These are phyloP conservation scores for Megaleporinus macrocephalus DNA, from an alignment of 2,113 vertebrate genomes.

Conservation along the genomic window DNA sequence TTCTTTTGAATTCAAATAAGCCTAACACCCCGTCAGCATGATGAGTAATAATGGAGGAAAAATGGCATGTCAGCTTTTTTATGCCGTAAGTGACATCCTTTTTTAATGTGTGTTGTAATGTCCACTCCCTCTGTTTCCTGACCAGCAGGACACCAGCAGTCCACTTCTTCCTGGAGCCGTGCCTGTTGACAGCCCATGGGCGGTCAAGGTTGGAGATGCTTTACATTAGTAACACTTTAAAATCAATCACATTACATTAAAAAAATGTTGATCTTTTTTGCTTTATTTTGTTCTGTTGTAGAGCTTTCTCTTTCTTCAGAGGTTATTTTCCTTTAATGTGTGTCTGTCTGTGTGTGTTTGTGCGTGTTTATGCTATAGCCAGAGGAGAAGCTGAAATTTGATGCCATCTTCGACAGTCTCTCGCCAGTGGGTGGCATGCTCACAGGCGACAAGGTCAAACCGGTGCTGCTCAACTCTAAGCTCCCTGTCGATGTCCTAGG, in stretches of 20 bases:
- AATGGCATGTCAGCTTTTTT: neutral
- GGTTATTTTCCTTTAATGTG: neutral
- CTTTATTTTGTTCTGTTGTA: neutral
- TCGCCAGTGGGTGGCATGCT: slow-evolving; percentile 88
- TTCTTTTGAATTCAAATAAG: neutral
- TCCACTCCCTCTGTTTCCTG: slow-evolving; percentile 39
- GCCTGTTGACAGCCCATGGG: slow-evolving; percentile 85
- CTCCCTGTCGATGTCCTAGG: slow-evolving; percentile 96
- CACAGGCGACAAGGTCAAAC: slow-evolving; percentile 97
- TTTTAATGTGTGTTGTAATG: slow-evolving; percentile 24
- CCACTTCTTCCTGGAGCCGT: slow-evolving; percentile 81
- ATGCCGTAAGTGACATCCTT: neutral
- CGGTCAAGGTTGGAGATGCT: slow-evolving; percentile 87
- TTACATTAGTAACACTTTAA: neutral
- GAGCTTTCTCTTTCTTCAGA: neutral
- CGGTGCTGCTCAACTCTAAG: slow-evolving; percentile 97
- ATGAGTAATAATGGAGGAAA: neutral
- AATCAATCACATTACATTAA: neutral
- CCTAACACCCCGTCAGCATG: neutral
- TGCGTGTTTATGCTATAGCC: slow-evolving; percentile 68
- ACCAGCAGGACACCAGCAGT: slow-evolving; percentile 87
- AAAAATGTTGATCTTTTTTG: neutral
- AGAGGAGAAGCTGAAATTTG: slow-evolving; percentile 96
- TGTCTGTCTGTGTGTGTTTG: neutral
- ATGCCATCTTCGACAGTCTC: slow-evolving; percentile 95